These are phyloP conservation scores for Choloepus hoffmanni DNA, from an alignment of 2,113 vertebrate species.

Conservation along the genomic window DNA sequence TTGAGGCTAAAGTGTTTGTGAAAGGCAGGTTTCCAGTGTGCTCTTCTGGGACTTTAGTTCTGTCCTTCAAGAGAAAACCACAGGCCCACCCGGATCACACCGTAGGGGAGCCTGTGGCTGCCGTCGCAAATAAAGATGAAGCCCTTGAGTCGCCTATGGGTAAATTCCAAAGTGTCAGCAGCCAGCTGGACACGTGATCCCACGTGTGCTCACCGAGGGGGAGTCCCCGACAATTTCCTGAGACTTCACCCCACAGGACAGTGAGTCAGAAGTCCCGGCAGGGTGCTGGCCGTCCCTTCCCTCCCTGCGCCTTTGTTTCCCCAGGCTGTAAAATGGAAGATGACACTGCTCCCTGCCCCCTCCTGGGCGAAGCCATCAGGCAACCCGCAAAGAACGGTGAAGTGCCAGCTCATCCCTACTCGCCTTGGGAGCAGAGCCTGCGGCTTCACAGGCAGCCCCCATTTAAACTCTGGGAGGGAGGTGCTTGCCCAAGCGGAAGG, in stretches of 20 bases:
- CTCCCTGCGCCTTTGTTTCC: constrained; percentile 15
- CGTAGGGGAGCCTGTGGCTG: background rate
- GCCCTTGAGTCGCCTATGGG: accelerated
- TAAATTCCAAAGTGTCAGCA: background rate
- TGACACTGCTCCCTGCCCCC: background rate
- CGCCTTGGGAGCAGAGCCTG: background rate
- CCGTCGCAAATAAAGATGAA: background rate
- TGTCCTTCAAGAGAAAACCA: background rate
- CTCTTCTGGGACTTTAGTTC: background rate
- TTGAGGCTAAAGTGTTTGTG: background rate
- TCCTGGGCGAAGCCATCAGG: background rate
- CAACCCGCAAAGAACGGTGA: constrained; percentile 52
- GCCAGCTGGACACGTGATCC: background rate
- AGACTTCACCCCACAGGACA: constrained; percentile 45
- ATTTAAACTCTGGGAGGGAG: background rate
- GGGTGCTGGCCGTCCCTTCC: background rate
- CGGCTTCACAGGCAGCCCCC: background rate
- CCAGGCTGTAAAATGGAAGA: constrained; percentile 16
- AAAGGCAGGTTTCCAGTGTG: background rate
- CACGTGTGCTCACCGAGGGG: background rate
- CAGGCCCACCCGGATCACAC: background rate
- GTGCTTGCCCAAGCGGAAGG: background rate
- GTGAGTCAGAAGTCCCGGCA: constrained; percentile 49
- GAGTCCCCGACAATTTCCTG: background rate
- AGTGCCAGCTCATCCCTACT: constrained; percentile 37